Evolutionary conservation across 2,113 vertebrate species (phyloP).

Genomic region (Zosterops japonicus): DNA sequence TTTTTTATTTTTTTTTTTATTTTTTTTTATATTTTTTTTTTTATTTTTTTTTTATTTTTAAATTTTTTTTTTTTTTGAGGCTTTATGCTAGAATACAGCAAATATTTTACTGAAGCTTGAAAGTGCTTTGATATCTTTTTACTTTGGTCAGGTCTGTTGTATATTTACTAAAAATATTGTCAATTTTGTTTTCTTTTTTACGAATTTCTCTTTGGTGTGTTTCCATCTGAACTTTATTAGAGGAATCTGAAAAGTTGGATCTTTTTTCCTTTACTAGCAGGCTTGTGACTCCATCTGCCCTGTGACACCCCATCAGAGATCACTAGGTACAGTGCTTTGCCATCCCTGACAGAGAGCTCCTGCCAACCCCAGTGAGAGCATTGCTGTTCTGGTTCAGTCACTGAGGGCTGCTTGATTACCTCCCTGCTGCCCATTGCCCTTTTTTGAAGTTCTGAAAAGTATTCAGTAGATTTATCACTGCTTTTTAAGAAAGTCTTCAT

Average conservation of each 20-base stretch:
- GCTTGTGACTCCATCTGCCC: neutral
- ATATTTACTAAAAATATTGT: neutral
- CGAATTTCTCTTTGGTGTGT: neutral
- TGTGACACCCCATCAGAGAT: neutral
- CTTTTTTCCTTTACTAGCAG: neutral
- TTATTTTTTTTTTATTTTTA: neutral
- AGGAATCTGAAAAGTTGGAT: neutral
- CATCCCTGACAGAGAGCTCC: neutral
- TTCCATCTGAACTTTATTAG: neutral
- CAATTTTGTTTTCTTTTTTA: neutral
- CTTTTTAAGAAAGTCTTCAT: slow-evolving; percentile 46
- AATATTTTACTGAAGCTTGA: neutral
- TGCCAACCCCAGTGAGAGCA: neutral
- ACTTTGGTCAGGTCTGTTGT: neutral
- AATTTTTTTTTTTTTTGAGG: neutral
- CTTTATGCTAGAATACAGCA: neutral
- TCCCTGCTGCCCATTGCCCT: neutral
- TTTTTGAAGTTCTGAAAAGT: slow-evolving; percentile 19
- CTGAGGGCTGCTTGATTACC: neutral
- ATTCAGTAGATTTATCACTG: slow-evolving; percentile 42
- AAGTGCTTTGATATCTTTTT: neutral
- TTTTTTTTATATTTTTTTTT: neutral
- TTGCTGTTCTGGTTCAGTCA: neutral
- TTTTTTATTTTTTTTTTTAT: neutral
- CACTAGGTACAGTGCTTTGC: neutral